These are phyloP conservation scores for Solen grandis DNA, from an alignment of 1,140 invertebrate genomes.

Conservation along the genomic window DNA sequence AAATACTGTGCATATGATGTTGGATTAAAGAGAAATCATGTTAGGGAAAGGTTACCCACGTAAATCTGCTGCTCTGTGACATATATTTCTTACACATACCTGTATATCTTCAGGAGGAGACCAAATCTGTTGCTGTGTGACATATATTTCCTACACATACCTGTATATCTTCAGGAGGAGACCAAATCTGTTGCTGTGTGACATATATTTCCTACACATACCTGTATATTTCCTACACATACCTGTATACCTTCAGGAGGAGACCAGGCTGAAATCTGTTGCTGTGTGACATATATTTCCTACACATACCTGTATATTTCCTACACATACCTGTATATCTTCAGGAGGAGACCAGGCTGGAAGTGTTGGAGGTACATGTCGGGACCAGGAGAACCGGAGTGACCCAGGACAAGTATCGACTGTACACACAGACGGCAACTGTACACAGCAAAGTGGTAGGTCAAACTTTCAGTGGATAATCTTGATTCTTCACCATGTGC, in stretches of 20 bases:
- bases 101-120: not conserved
- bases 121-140: no score
- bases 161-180: not conserved
- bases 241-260: not conserved
- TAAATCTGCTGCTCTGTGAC: no score
- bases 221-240: not conserved
- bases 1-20: no score
- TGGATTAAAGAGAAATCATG: no score
- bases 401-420: constrained; percentile 44
- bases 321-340: not conserved
- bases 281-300: no score
- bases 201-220: not conserved
- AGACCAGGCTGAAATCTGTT: no score
- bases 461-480: not conserved
- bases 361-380: constrained; percentile 63
- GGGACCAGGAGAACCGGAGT: constrained; percentile 6
- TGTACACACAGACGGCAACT: constrained; percentile 59
- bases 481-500: not conserved
- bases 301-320: not conserved
- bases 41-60: no score
- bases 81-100: no score
- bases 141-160: no score
- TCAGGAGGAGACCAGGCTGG: constrained; percentile 31
- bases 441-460: constrained; percentile 54
- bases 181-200: not conserved